Evolutionary conservation across 1,140 invertebrate species (phyloP), one percentile per base, ranked within the genome.

Genomic region (Battus philenor): DNA sequence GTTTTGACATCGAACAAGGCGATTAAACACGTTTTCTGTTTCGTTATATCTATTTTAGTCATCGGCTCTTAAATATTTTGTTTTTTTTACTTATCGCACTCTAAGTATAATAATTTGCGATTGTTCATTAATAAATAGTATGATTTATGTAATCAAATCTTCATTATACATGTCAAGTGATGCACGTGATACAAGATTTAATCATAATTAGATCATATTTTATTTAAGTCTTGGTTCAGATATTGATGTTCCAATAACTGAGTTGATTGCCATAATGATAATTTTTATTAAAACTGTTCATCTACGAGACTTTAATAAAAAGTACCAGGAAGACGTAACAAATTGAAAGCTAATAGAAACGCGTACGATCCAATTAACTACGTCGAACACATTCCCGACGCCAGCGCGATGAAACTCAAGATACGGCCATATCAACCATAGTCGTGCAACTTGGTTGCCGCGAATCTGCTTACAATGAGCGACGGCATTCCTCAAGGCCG

Each of bases 401-500:
- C 44, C 41, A 41, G 15, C 33, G 44, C 61, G 71, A 74, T 74
- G 65, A 68, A 67, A 63, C 56, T 58, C 27, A 38, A 50, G 68
- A 74, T 74, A 63, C 33, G 51, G 55, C 51, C 47, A 29, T 50
- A 62, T 57, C 50, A n/a, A n/a, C n/a, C n/a, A n/a, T 50, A 31
- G 22, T 45, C 30, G 59, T 39, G 49, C 60, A 49, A 60, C 43
- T 44, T 53, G 30, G 41, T 41, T 50, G 45, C 41, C 41, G 61
- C 47, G 54, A 68, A 59, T 60, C 56, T 47, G 45, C 53, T 59
- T 47, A 60, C 58, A 53, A 61, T 58, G 59, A 54, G 44, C 46
- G 49, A 47, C 61, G 74, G 71, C 68, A 65, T 74, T 74, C 70
- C 73, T 74, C 66, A 77, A 77, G 70, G 70, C 68, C 68, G 70